phyloP scores from a whole-genome alignment of 2,797 vertebrate species.

The Taeniopygia guttata region DNA sequence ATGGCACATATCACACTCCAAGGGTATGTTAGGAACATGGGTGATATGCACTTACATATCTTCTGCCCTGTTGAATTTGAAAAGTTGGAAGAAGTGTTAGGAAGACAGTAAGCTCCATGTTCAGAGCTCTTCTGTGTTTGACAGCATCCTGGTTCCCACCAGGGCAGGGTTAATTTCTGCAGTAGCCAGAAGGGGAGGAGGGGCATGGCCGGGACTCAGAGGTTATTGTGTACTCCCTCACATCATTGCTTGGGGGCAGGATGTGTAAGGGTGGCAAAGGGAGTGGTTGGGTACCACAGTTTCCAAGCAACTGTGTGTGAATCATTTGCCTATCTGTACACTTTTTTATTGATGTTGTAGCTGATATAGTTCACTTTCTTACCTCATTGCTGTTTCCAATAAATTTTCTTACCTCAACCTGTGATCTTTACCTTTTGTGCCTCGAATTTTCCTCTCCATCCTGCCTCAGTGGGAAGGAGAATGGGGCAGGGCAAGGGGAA shows the following conservation, averaged over 20 bases:
- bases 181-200: not conserved
- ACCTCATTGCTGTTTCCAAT: not conserved
- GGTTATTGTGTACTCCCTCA: not conserved
- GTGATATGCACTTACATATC: not conserved
- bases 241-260: accelerated
- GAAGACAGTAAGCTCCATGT: not conserved
- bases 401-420: not conserved
- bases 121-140: not conserved
- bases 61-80: not conserved
- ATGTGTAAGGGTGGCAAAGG: not conserved
- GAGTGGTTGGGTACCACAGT: accelerated
- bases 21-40: not conserved
- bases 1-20: not conserved
- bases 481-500: accelerated
- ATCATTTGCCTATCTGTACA: not conserved
- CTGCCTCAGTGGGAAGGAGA: not conserved
- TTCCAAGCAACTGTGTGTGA: not conserved
- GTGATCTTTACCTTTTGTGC: not conserved
- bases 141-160: not conserved
- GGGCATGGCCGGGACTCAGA: not conserved
- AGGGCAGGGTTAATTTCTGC: not conserved
- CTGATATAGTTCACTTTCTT: not conserved
- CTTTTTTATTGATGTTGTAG: not conserved
- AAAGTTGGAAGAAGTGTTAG: not conserved
- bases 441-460: not conserved